These are phyloP conservation scores for Hucho hucho DNA, from an alignment of 2,113 vertebrate genomes.

Conservation along the genomic window DNA sequence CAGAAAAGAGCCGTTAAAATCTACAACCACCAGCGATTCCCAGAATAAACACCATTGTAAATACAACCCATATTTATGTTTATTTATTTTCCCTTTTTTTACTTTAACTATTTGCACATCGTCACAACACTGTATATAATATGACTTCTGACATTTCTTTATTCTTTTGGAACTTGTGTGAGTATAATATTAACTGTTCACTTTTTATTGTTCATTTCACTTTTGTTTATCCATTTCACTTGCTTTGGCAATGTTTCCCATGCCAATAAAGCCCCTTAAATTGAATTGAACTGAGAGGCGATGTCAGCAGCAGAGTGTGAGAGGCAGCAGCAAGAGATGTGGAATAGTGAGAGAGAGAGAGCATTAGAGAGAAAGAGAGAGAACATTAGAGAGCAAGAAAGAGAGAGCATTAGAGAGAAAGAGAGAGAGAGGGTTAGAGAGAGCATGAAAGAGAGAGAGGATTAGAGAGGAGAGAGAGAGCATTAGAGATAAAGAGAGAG, in stretches of 20 bases:
- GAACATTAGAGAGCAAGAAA: not conserved
- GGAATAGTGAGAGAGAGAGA: slow-evolving; percentile 12
- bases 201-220: too few species aligned
- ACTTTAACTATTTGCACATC: too few species aligned
- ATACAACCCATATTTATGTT: too few species aligned
- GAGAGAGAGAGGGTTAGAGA: not conserved
- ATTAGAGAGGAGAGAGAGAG: not conserved
- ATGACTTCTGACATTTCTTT: too few species aligned
- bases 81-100: too few species aligned
- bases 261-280: not conserved
- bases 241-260: not conserved
- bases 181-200: too few species aligned
- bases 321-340: not conserved
- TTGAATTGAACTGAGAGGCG: not conserved
- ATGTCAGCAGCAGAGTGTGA: not conserved
- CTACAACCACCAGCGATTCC: too few species aligned
- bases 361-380: not conserved
- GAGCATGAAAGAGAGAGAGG: not conserved
- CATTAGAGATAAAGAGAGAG: slow-evolving; percentile 7
- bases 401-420: not conserved
- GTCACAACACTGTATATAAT: too few species aligned
- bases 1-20: too few species aligned
- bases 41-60: too few species aligned
- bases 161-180: too few species aligned
- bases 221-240: too few species aligned